Conservation (phyloP, 2,113 vertebrate genomes). For the Marmota monax region DNA sequence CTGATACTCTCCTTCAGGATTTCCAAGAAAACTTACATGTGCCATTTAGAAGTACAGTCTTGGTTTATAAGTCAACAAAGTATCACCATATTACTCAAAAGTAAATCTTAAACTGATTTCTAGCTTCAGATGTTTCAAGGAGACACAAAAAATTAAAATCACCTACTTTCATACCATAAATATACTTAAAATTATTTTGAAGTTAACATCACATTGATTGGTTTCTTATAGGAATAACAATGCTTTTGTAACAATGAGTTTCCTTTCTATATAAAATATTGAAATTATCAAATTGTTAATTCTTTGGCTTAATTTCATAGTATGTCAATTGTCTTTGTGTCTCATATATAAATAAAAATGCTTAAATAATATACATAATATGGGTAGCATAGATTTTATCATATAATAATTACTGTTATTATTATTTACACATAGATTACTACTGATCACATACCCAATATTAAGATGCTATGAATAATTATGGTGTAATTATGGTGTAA, state of each 20-base stretch:
- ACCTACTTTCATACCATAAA: constrained; percentile 15
- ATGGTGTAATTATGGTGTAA: neutral
- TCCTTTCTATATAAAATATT: neutral
- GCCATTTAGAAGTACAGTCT: constrained; percentile 28
- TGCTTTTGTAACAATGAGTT: neutral
- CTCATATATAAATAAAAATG: constrained; percentile 45
- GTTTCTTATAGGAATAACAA: neutral
- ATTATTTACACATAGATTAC: neutral
- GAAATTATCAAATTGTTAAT: constrained; percentile 21
- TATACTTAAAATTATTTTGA: constrained; percentile 49
- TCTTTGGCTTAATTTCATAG: constrained; percentile 21
- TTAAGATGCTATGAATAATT: neutral
- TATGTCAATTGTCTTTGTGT: neutral
- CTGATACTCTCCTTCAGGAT: neutral
- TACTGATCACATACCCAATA: neutral
- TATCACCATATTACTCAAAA: constrained; percentile 30
- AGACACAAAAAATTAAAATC: neutral
- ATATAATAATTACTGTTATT: constrained; percentile 9
- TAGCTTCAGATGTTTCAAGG: constrained; percentile 42
- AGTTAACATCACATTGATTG: neutral
- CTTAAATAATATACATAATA: neutral
- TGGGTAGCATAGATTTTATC: constrained; percentile 16
- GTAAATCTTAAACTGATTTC: constrained; percentile 22
- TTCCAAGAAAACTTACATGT: constrained; percentile 1
- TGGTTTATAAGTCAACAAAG: neutral